Percentiles rank a stretch among this genome's conserved stretches.
Conservation (phyloP, 1,140 invertebrate species). For the Papilio xuthus region DNA sequence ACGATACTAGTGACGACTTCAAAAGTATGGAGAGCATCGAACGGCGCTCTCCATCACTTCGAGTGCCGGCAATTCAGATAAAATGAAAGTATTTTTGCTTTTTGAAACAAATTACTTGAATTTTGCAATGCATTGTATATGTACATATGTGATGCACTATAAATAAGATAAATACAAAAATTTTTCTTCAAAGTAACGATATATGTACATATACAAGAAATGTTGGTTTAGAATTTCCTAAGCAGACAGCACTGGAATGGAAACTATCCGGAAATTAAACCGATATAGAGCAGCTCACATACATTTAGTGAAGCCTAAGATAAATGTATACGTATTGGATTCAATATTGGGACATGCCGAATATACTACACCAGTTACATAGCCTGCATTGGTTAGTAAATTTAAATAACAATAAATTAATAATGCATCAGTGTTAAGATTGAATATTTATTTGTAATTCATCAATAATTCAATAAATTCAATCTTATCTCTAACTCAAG, state of each 20-base stretch:
- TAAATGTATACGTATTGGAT: background rate
- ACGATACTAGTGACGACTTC: constrained; percentile 44
- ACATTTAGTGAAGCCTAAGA: background rate
- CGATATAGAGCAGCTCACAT: constrained; percentile 19
- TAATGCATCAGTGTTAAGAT: too few species aligned
- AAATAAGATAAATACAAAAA: background rate
- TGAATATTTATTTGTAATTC: too few species aligned
- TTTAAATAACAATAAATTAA: background rate
- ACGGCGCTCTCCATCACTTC: constrained; percentile 53
- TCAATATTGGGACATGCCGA: background rate
- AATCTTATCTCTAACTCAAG: too few species aligned
- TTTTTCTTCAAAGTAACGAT: background rate
- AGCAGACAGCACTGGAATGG: constrained; percentile 7
- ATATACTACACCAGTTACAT: background rate
- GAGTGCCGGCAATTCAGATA: constrained; percentile 40
- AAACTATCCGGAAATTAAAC: constrained; percentile 34
- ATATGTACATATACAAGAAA: background rate
- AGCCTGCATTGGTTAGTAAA: background rate
- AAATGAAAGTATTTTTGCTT: constrained; percentile 24
- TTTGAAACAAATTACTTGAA: constrained; percentile 11
- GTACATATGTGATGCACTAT: background rate
- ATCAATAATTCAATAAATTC: too few species aligned
- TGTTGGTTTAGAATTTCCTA: constrained; percentile 11
- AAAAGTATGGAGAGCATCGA: constrained; percentile 44
- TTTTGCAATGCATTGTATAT: background rate